Percentiles rank a stretch among this genome's conserved stretches.
phyloP scores from a whole-genome alignment of 2,797 vertebrate genomes.

The Benthosema pterotum region DNA sequence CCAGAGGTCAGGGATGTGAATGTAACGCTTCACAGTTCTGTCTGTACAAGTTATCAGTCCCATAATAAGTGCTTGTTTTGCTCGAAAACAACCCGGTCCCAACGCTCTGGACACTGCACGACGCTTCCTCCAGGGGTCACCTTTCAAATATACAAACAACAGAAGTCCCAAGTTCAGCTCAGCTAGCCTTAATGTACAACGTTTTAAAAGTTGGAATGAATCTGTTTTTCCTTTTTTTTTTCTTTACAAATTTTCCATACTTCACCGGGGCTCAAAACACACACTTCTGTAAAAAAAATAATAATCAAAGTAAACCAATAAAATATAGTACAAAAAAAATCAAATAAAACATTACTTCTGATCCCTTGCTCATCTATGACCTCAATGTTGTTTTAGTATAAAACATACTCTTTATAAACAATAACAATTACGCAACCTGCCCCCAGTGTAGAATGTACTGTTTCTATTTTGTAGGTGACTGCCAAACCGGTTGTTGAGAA shows the following conservation, averaged over 20 bases:
- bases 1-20: slow-evolving; percentile 37
- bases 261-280: slow-evolving; percentile 55
- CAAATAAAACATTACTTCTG: slow-evolving; percentile 77
- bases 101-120: slow-evolving; percentile 26
- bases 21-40: slow-evolving; percentile 57
- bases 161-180: slow-evolving; percentile 41
- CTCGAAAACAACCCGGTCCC: slow-evolving; percentile 37
- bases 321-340: slow-evolving; percentile 65
- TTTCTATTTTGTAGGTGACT: slow-evolving; percentile 72
- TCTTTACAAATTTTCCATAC: slow-evolving; percentile 62
- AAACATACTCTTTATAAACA: slow-evolving; percentile 91
- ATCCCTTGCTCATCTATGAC: slow-evolving; percentile 80
- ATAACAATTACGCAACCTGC: slow-evolving; percentile 86
- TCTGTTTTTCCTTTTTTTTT: slow-evolving; percentile 3
- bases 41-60: slow-evolving; percentile 41
- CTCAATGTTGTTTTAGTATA: slow-evolving; percentile 83
- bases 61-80: neutral
- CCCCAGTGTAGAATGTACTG: slow-evolving; percentile 83
- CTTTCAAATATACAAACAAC: slow-evolving; percentile 61
- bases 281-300: slow-evolving; percentile 52
- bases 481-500: slow-evolving; percentile 56
- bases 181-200: slow-evolving; percentile 40
- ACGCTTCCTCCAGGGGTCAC: slow-evolving; percentile 42
- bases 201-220: slow-evolving; percentile 55
- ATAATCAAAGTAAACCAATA: slow-evolving; percentile 62